Percentiles rank a stretch among this genome's conserved stretches.
Evolutionary conservation across 1,140 invertebrate genomes (phyloP).

Genomic region (Drosophila mojavensis): DNA sequence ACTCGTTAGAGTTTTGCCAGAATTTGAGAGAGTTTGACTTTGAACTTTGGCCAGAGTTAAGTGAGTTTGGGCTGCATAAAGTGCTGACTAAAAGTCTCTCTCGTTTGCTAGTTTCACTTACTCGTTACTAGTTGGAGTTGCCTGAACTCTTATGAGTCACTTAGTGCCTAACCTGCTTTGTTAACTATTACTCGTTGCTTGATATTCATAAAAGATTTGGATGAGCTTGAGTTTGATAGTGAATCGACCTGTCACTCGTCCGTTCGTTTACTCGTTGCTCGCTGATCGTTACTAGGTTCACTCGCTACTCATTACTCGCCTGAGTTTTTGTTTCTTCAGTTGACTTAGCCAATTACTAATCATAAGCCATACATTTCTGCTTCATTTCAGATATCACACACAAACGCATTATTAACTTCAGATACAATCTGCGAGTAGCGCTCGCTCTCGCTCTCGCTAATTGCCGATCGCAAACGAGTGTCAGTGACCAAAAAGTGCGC

Average conservation of each 20-base stretch:
- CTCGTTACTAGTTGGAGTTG: no score
- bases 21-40: no score
- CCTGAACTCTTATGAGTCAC: no score
- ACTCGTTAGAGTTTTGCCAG: constrained; percentile 1
- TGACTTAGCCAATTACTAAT: constrained; percentile 13
- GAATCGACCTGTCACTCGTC: neutral
- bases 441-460: constrained; percentile 20
- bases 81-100: no score
- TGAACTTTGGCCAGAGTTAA: no score
- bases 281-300: neutral
- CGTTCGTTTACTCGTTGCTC: neutral
- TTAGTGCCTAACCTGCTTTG: no score
- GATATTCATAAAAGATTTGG: no score
- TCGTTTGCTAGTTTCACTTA: no score
- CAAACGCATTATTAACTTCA: constrained; percentile 21
- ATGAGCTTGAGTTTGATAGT: no score
- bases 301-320: no score
- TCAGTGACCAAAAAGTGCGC: constrained; percentile 26
- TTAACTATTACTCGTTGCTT: neutral
- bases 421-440: constrained; percentile 14
- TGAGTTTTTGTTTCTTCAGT: neutral
- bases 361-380: constrained; percentile 3
- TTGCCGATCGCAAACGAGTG: constrained; percentile 27
- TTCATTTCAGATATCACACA: constrained; percentile 36
- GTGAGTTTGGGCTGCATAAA: no score